phyloP scores from a whole-genome alignment of 2,113 vertebrate species.

The Tetrao urogallus region DNA sequence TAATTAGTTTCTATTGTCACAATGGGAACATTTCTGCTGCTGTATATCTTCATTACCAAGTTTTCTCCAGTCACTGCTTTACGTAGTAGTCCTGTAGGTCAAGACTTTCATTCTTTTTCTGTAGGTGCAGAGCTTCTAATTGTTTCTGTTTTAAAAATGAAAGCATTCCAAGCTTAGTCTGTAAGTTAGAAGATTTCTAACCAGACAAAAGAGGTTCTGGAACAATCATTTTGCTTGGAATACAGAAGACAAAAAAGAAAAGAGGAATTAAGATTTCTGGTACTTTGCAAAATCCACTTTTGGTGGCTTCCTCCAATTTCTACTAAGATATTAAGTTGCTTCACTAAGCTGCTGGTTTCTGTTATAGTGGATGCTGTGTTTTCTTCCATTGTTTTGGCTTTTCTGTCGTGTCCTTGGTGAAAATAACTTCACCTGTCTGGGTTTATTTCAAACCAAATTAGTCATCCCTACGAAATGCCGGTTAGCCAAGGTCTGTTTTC shows the following conservation, averaged over 20 bases:
- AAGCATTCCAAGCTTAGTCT: background rate
- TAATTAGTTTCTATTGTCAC: background rate
- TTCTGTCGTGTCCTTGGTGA: background rate
- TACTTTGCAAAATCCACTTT: background rate
- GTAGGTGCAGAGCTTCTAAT: background rate
- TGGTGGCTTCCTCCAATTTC: background rate
- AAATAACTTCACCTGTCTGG: background rate
- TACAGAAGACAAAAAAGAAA: background rate
- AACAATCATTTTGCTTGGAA: background rate
- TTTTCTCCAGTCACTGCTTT: background rate
- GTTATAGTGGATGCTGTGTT: background rate
- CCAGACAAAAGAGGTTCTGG: background rate
- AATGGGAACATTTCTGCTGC: background rate
- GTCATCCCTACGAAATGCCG: background rate
- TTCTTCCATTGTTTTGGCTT: background rate
- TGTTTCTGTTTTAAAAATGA: background rate
- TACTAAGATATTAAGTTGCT: background rate
- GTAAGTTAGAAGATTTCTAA: background rate
- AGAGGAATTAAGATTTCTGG: background rate
- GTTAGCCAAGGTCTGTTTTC: background rate
- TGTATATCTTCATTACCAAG: background rate
- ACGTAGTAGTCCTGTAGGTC: background rate
- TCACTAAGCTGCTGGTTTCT: rapidly evolving
- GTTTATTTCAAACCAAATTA: background rate
- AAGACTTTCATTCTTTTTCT: background rate